Evolutionary conservation across 2,888 invertebrate species (phyloP), one percentile per base, ranked within the genome.

Genomic region (Scaptomyza reducta): DNA sequence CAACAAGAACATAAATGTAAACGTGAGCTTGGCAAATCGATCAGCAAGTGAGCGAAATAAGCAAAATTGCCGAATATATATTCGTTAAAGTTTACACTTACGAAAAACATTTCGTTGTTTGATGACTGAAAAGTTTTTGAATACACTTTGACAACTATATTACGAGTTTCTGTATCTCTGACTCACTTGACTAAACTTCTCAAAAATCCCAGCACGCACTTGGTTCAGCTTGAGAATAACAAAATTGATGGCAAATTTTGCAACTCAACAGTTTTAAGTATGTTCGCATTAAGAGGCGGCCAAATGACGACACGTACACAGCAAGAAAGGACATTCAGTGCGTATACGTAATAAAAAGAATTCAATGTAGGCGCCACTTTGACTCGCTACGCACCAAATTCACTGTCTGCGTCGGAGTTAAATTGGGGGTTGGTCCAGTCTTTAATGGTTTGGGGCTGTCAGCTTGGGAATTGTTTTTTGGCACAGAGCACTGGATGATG

Each of bases 271-370:
- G 18, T 41, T 63, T 63, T 63, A 33, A 33, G 16, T 46, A 31
- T 16, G 49, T 31, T 33, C 14, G 42, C 47, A 42, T 49, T 54
- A 53, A 49, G 25, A 38, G 42, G 3, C 22, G 44, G 7, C 6
- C 25, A 29, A 65, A 50, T 60, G 35, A 64, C 42, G 27, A 18
- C 62, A 25, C 60, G 45, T 61, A 54, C 40, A 16, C 13, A 27
- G 16, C 35, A 60, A 58, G 47, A 40, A 40, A 29, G 18, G 46
- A 40, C 35, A 45, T 40, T n/a, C 51, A 31, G 60, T 66, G 58
- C 67, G 76, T 70, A 62, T 70, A 70, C 69, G 63, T 54, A 72
- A 72, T 85, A 81, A 76, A 79, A 68, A 41, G n/a, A 67, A 41
- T 55, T 56, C 31, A 55, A 50, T 47, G 54, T 45, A 14, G 81